Base-by-base conservation (phyloP, 2,113 vertebrate species). In the Regulus satrapa region DNA sequence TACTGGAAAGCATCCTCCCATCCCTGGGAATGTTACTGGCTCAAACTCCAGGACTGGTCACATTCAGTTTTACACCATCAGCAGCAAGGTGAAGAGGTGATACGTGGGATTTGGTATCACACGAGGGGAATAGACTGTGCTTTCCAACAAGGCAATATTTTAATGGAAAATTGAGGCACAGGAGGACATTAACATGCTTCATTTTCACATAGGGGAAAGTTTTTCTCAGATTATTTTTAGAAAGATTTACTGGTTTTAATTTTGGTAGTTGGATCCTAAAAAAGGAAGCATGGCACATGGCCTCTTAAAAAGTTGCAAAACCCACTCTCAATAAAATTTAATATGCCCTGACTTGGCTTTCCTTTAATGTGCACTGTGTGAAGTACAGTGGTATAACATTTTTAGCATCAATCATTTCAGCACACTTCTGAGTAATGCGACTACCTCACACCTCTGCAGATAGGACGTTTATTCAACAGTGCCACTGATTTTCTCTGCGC, bases 241-340 rank as follows among this genome's bases (percentile, higher is more conserved):
- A 93, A 97, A 94, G 93, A 88, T 94, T 96, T 96, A 83, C 92
- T 96, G 94, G 92, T 83, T 96, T 96, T 92, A 96, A 96, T 96
- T 97, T 96, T 92, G 93, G 93, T 93, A 74, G 59, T 88, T 88
- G 72, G 72, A 92, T 89, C 82, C 90, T 95, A 94, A 94, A 94
- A 97, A 92, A 85, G 95, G 93, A 95, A 96, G 89, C 67, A 80
- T 85, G 95, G 92, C 93, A 94, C 93, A 94, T 67, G 89, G 94
- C 90, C 92, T 95, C 85, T 94, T 93, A 90, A 96, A 96, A 81
- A 96, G 81, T 85, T 96, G 90, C 94, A 96, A 96, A 97, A 95
- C 88, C 78, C 76, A 88, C 88, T 95, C 94, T 92, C 93, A 89
- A 95, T 96, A 92, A 96, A 95, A 95, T 94, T 92, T 89, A 95